Evolutionary conservation across 1,140 invertebrate genomes (phyloP), one percentile per base, ranked within the genome.

Genomic region (Coptotermes formosanus): DNA sequence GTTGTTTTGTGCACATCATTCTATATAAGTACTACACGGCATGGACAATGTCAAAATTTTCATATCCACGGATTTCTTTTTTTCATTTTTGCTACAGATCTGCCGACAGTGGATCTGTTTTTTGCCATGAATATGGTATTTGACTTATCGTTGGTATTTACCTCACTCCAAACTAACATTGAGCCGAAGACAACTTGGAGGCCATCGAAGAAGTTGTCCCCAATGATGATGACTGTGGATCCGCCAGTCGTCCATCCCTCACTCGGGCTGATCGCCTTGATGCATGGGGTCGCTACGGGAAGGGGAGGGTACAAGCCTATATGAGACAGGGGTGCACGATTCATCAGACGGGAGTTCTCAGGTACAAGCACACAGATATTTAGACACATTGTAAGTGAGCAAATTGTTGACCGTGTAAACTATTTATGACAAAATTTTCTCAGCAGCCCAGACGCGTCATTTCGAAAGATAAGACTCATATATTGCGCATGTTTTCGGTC

Each of bases 231-330:
- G 86, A 99, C 98, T 0, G 98, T 99, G 3, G 97, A 97, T 7
- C 98, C 98, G n/a, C 98, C 98, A 38, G 97, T 96, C 81, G 98
- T 99, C 98, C 98, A 99, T 23, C 98, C 99, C 93, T 99, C 99
- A 89, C 97, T 99, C 3, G 99, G 99, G 88, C 97, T 99, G 91
- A 99, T 98, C 83, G 98, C 98, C 92, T 99, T 99, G 91, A 99
- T 99, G 91, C 97, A 98, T 48, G 99, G 99, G 48, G 98, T 99
- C 86, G 98, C 97, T 89, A 98, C 95, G n/a, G 96, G 96, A 88
- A 97, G 91, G 23, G 96, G 96, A 85, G 96, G 96, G 90, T 97
- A 97, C 55, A 97, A 92, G 90, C 96, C 96, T 94, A 92, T 88
- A 91, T 86, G 75, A 86, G 86, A 86, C 85, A 86, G 86, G 86